Evolutionary conservation across 2,888 invertebrate species (phyloP), one percentile per base, ranked within the genome.

Genomic region (Thera britannica): DNA sequence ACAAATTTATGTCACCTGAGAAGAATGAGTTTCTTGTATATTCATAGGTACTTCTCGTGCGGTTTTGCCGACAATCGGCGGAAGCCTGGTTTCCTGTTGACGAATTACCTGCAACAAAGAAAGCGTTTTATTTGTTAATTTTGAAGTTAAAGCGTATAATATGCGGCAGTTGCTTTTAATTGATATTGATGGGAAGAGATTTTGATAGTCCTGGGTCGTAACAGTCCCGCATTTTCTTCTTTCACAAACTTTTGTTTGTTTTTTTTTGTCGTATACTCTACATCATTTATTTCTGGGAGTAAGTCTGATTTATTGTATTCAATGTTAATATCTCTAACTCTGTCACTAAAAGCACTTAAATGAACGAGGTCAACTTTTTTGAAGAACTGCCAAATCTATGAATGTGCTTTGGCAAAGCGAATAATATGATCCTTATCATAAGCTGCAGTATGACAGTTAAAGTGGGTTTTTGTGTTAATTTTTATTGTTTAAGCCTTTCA

Each of bases 71-170:
- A 78, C 77, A 79, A 81, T 82, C 78, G 77, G 74, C 81, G 85
- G 84, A 86, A 86, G 83, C 83, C 78, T 80, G 79, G 78, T 80
- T 82, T 82, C 83, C 82, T 82, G 81, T 77, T 77, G 77, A 74
- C 78, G 79, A 84, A 83, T 88, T 90, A 90, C 90, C 90, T 91
- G 87, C 71, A 89, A 90, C 84, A 89, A 85, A 83, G 80, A 82
- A 75, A 75, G 73, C 72, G 79, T 77, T 76, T 83, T 79, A 80
- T 78, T 78, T 77, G 78, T 75, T 77, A 77, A 76, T 75, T 76
- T 75, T 70, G 34, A 70, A 72, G 70, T 73, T 65, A 65, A 66
- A 62, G 58, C 63, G 68, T 68, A 60, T 69, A 62, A 75, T 67
- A 48, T 1, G 62, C 54, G 65, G 58, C 70, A 72, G 70, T 70